Evolutionary conservation across 2,797 vertebrate genomes (phyloP), one percentile per base, ranked within the genome.

Genomic region (Phrynocephalus guinanensis): DNA sequence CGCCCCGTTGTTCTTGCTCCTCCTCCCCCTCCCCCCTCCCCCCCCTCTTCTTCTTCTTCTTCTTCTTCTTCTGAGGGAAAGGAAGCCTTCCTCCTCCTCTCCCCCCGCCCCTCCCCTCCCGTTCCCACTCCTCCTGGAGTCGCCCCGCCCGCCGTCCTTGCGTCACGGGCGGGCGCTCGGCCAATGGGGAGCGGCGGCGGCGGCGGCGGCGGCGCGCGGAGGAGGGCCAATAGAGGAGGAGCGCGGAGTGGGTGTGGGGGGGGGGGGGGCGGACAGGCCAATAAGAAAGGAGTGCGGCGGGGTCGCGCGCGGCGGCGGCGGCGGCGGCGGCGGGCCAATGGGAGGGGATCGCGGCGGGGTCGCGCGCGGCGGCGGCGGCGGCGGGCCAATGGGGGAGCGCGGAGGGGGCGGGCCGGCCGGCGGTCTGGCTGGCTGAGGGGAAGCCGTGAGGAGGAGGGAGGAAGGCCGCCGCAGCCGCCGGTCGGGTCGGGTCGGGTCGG

Each of bases 231-330:
- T 0, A 0, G 30, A 16, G 20, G 13, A 44, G 38, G 11, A 13
- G 26, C 13, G 4, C 60, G 79, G 89, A 13, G 52, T 56, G 8
- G 52, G 52, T 1, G 11, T 11, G 2, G 9, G 86, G 22, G 24
- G 87, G 70, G 70, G 87, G 92, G 85, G 87, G 91, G 89, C 91
- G 91, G 93, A 92, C 92, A 71, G 84, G 85, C 38, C 38, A 44
- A 44, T 44, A 5, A 1, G 86, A 10, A 44, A 0, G 16, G 15
- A 0, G 67, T 60, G 88, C 10, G 5, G 52, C 52, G 52, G 9
- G 52, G 13, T 13, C 9, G 72, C 56, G 71, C 85, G 79, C 88
- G 72, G 89, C 90, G 85, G 90, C 82, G 85, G 52, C 73, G 52
- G 72, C 9, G 72, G 88, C 87, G 48, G 56, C 10, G 84, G 84